Conservation (phyloP, 2,888 invertebrate genomes). For the Drosophila nigricruria region DNA sequence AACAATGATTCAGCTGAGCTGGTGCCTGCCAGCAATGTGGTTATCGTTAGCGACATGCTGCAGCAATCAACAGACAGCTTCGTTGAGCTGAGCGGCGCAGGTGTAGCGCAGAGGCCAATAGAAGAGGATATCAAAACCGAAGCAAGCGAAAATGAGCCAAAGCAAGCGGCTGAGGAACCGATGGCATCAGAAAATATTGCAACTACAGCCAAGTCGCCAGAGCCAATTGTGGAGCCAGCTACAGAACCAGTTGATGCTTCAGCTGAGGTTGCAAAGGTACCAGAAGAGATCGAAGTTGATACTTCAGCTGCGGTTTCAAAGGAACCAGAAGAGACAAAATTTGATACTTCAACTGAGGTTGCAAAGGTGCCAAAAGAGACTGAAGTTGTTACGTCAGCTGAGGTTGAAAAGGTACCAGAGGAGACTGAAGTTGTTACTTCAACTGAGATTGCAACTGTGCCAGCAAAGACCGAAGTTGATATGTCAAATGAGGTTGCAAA, state of each 20-base stretch:
- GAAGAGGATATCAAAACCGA: neutral
- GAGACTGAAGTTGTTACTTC: neutral
- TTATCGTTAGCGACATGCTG: constrained; percentile 79
- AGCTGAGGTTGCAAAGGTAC: no score
- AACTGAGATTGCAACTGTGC: no score
- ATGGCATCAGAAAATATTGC: neutral
- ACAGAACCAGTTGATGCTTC: neutral
- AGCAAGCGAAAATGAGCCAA: neutral
- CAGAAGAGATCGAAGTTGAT: neutral
- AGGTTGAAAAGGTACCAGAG: no score
- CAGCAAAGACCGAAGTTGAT: neutral
- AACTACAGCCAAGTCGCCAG: neutral
- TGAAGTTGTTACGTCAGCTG: neutral
- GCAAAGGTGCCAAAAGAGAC: neutral
- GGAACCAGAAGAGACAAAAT: neutral
- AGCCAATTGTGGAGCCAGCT: neutral
- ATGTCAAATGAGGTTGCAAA: neutral
- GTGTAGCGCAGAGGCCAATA: neutral
- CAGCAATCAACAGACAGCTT: constrained; percentile 79
- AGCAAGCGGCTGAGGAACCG: neutral
- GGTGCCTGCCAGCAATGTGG: constrained; percentile 59
- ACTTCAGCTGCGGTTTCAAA: neutral
- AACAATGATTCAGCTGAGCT: constrained; percentile 15
- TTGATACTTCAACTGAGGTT: neutral
- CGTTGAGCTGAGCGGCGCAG: constrained; percentile 66